phyloP scores from a whole-genome alignment of 2,888 invertebrate species.

The Rhimphoctona megacephalus region DNA sequence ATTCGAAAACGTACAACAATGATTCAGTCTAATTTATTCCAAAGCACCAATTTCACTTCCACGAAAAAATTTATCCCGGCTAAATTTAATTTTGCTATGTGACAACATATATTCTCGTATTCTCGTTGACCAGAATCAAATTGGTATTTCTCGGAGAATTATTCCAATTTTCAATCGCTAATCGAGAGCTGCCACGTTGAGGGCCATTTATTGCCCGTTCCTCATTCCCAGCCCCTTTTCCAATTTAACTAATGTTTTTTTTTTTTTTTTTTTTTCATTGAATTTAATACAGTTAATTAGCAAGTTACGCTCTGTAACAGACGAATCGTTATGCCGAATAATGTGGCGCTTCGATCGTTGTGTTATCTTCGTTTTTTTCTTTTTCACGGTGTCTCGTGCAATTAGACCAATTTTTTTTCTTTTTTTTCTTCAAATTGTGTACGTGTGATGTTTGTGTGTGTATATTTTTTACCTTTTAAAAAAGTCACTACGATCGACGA shows the following conservation, averaged over 20 bases:
- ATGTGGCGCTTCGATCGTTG: constrained; percentile 42
- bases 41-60: constrained; percentile 82
- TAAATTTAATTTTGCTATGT: constrained; percentile 59
- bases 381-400: background rate
- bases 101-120: constrained; percentile 16
- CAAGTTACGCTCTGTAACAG: constrained; percentile 37
- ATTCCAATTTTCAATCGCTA: constrained; percentile 25
- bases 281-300: constrained; percentile 59
- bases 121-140: constrained; percentile 31
- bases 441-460: background rate
- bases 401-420: background rate
- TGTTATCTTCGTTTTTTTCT: constrained; percentile 18
- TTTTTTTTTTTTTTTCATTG: constrained; percentile 27
- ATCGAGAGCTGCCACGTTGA: constrained; percentile 23
- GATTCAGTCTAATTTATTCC: constrained; percentile 84
- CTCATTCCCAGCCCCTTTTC: constrained; percentile 4
- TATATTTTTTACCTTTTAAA: background rate
- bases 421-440: background rate
- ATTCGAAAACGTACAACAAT: constrained; percentile 80
- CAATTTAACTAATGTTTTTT: constrained; percentile 44
- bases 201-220: constrained; percentile 19
- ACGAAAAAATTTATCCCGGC: constrained; percentile 54
- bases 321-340: constrained; percentile 49
- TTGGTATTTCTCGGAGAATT: constrained; percentile 16
- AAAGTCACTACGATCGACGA: background rate